These are phyloP conservation scores for Mythimna impura DNA, from an alignment of 2,888 invertebrate species.

Conservation along the genomic window DNA sequence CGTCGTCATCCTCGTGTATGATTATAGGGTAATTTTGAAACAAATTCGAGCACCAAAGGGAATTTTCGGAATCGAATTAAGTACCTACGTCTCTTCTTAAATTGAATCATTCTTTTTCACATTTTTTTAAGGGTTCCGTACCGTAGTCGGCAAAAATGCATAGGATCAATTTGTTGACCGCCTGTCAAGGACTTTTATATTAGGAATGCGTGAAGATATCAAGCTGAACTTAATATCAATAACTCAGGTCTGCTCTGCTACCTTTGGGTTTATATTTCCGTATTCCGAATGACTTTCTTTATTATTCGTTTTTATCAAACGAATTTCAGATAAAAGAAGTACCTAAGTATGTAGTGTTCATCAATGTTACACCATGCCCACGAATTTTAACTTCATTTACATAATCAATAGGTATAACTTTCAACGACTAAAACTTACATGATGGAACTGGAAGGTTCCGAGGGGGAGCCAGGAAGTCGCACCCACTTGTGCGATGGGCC, in stretches of 20 bases:
- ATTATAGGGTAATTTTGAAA: constrained; percentile 50
- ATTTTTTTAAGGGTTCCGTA: too few relatives aligned
- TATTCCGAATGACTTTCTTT: background rate
- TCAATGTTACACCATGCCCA: background rate
- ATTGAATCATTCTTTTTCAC: background rate
- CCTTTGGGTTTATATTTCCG: too few relatives aligned
- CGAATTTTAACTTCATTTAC: background rate
- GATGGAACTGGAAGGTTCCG: constrained; percentile 34
- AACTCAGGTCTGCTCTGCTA: too few relatives aligned
- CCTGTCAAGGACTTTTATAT: too few relatives aligned
- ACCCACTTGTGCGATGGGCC: constrained; percentile 71
- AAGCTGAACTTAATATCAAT: too few relatives aligned
- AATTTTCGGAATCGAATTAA: constrained; percentile 44
- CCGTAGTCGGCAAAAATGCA: too few relatives aligned
- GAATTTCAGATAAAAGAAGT: background rate
- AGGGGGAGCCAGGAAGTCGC: constrained; percentile 76
- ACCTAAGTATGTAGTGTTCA: background rate
- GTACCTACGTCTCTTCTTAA: background rate
- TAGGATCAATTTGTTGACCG: too few relatives aligned
- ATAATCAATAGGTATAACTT: background rate
- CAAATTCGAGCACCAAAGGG: constrained; percentile 25
- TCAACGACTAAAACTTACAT: constrained; percentile 5
- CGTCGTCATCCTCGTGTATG: constrained; percentile 5
- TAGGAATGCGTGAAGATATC: too few relatives aligned
- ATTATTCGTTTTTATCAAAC: background rate